Evolutionary conservation across 2,888 invertebrate genomes (phyloP), one percentile per base, ranked within the genome.

Genomic region (Oeneis ivallda): DNA sequence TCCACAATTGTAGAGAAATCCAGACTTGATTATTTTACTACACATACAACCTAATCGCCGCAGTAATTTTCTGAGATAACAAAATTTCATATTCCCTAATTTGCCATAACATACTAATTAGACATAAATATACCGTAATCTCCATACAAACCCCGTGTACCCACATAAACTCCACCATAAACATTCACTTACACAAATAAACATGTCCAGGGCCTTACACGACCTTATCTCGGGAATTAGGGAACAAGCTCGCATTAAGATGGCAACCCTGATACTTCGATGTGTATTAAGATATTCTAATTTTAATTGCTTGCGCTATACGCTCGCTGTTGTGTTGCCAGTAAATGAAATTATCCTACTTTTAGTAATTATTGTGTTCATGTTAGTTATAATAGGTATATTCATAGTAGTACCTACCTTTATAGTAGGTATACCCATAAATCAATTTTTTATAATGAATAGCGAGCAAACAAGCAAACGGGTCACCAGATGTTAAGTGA

Each of bases 241-340:
- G 90, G 90, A 86, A 88, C 82, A 79, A 80, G 81, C 87, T 85
- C 84, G 82, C 88, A 88, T 91, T 90, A 90, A 91, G 91, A 91
- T 91, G 86, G 88, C 85, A 92, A 87, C 90, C 89, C 90, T 79
- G 92, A 91, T 90, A 88, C 85, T 86, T 86, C 83, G 94, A 94
- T 94, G 93, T 93, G 93, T 93, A 94, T 94, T 94, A 94, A 94
- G 94, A 94, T 94, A 94, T 94, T 94, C 94, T 94, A 94, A 94
- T 94, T 93, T 89, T 92, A 92, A 92, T 88, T 90, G 92, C 67
- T 65, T 60, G 64, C 61, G 61, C 61, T 61, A 52, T 52, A 41
- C 37, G 56, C 39, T 56, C 17, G 56, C 66, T 67, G 49, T 66
- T 65, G 62, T 59, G 53, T 65, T 63, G 66, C 64, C 26, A 19